Evolutionary conservation across 2,888 invertebrate species (phyloP), one percentile per base, ranked within the genome.

Genomic region (Ornithoptera alexandrae): DNA sequence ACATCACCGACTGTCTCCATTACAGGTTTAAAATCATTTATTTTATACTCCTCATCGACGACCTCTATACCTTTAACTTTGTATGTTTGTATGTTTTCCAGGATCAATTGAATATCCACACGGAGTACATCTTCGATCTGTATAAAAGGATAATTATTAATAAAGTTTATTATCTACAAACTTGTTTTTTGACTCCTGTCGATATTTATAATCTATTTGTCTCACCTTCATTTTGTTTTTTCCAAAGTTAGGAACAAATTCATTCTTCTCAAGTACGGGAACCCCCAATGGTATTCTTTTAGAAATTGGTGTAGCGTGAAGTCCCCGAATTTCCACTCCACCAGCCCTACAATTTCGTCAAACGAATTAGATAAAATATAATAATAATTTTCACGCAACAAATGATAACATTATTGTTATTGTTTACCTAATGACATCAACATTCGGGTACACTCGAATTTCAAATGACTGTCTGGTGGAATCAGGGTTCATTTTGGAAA

Each of bases 261-360:
- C 90, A 80, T 96, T 96, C 81, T 94, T 94, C 84, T 97, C 97
- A 30, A 97, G 85, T 0, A 96, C 95, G 2, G 97, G 97, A n/a
- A 95, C 92, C 17, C 95, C 95, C 39, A 96, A 94, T 22, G 95
- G 94, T 72, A 94, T 90, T 62, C 94, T 94, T 74, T 95, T 93
- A 0, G 96, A 94, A 58, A 97, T 97, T 0, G 96, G 94, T 69
- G 95, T 96, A 0, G 96, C 96, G 75, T 95, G 94, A 0, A 97
- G 88, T 5, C 97, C 97, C 67, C 95, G 93, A 8, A 97, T 90
- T 86, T 96, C 96, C 1, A 97, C 95, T 71, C 96, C 97, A 62
- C 97, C 97, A 68, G 95, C 94, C 73, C 95, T 93, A 72, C 91
- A 30, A 30, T 42, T 22, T 63, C 20, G 15, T 15, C 46, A 46